These are phyloP conservation scores for Phrynocephalus guinanensis DNA, from an alignment of 2,797 vertebrate species.

Conservation along the genomic window DNA sequence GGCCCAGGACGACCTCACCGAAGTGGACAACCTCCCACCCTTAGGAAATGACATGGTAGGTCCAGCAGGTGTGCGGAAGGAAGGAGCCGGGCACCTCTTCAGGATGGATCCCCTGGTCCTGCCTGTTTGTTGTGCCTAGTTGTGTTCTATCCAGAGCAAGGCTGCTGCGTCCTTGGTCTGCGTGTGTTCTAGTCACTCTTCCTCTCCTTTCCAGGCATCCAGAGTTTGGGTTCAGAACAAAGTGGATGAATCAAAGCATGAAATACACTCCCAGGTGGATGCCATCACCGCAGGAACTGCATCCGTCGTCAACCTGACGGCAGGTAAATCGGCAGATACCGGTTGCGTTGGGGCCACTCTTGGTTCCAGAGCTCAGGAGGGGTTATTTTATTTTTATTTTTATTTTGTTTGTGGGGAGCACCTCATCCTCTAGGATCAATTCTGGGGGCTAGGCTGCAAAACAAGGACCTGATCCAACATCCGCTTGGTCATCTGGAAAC, in stretches of 20 bases:
- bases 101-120: accelerated
- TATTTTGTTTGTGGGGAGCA: no score
- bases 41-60: constrained; percentile 98
- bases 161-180: no score
- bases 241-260: constrained; percentile 98
- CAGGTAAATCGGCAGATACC: constrained; percentile 82
- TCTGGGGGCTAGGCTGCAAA: no score
- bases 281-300: constrained; percentile 98
- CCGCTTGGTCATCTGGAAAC: neutral
- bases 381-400: no score
- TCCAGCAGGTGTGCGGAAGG: neutral
- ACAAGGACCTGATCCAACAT: no score
- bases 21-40: constrained; percentile 93
- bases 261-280: constrained; percentile 99
- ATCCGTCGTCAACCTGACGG: constrained; percentile 99
- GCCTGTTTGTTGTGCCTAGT: neutral
- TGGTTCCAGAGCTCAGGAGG: neutral
- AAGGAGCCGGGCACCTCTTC: accelerated
- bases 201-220: constrained; percentile 87
- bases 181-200: neutral
- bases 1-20: constrained; percentile 90
- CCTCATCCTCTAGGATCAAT: no score
- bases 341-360: constrained; percentile 1
- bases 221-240: constrained; percentile 99
- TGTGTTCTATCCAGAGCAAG: no score